Evolutionary conservation across 2,113 vertebrate species (phyloP), one percentile per base, ranked within the genome.

Genomic region (Xiphophorus couchianus): DNA sequence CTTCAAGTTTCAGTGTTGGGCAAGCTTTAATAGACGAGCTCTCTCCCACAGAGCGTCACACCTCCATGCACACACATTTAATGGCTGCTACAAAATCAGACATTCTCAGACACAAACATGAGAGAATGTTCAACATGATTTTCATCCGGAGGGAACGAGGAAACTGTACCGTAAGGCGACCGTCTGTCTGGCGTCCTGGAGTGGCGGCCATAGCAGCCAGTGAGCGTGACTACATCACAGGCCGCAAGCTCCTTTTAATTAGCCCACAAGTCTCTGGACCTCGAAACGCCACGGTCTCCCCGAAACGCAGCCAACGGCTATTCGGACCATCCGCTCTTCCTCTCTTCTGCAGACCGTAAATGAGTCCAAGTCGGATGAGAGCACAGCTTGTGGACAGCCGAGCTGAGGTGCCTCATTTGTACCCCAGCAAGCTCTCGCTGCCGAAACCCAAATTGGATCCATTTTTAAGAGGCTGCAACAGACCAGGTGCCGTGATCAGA

Each of bases 401-500:
- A 80, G 69, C 70, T 1, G 72, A 76, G 83, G 74, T 62, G 72
- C 66, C 85, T 90, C 84, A 84, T 89, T 86, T 84, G 78, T 82
- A 76, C 72, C 90, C 84, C 76, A 1, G 78, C 69, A n/a, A 76
- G 84, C 31, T 78, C 60, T 75, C 78, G 44, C 79, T 82, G 76
- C 82, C 84, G 51, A 75, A 85, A 71, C 62, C 64, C 70, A 88
- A 86, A 91, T 85, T 88, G 82, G 88, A 86, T 78, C 62, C 69
- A 87, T 89, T 89, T 86, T 87, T 78, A 80, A 84, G 74, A 70
- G 78, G 61, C 77, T 35, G 84, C 83, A 61, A 28, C n/a, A 68
- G 79, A 37, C 64, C 28, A 69, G 54, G 73, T 69, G 73, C 78
- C 76, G 67, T 81, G 84, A 84, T 89, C 85, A 79, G 70, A 83